A percentile compares a stretch with the other conserved stretches of the same genome.
Evolutionary conservation across 1,140 invertebrate species (phyloP).

Genomic region (Coenobita brevimanus): DNA sequence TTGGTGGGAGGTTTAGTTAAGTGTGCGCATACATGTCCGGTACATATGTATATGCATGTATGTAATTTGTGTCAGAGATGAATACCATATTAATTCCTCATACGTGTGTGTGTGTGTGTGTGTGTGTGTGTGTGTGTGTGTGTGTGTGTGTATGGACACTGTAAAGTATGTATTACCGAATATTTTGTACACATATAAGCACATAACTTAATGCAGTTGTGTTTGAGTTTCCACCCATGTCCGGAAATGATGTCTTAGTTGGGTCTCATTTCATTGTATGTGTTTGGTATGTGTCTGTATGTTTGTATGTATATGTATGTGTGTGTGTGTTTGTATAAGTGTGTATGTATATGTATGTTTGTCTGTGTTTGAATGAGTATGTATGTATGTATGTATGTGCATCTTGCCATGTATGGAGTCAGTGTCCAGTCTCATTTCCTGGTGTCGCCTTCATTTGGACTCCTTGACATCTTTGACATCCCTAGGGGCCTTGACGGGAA

Average conservation of each 20-base stretch:
- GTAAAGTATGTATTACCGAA: too few relatives aligned
- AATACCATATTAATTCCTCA: too few relatives aligned
- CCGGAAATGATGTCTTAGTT: too few relatives aligned
- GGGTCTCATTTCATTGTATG: background rate
- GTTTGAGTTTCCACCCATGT: too few relatives aligned
- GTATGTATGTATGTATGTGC: background rate
- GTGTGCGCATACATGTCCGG: background rate
- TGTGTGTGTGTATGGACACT: background rate
- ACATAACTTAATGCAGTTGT: too few relatives aligned
- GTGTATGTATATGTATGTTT: slow-evolving; percentile 3
- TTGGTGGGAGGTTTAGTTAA: too few relatives aligned
- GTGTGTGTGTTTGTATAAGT: background rate
- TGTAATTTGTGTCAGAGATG: background rate
- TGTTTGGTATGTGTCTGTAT: background rate
- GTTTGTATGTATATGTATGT: slow-evolving; percentile 4
- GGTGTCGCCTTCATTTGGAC: too few relatives aligned
- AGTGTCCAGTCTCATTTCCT: too few relatives aligned
- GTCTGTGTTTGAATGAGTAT: background rate
- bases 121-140: background rate
- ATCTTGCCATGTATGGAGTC: too few relatives aligned
- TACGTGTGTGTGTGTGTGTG: background rate
- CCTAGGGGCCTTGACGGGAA: background rate
- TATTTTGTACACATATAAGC: too few relatives aligned
- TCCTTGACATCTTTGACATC: too few relatives aligned
- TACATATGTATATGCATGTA: background rate